A percentile compares a stretch with the other conserved stretches of the same genome.
These are phyloP conservation scores for Lepidochitona cinerea DNA, from an alignment of 2,888 invertebrate genomes.

Conservation along the genomic window DNA sequence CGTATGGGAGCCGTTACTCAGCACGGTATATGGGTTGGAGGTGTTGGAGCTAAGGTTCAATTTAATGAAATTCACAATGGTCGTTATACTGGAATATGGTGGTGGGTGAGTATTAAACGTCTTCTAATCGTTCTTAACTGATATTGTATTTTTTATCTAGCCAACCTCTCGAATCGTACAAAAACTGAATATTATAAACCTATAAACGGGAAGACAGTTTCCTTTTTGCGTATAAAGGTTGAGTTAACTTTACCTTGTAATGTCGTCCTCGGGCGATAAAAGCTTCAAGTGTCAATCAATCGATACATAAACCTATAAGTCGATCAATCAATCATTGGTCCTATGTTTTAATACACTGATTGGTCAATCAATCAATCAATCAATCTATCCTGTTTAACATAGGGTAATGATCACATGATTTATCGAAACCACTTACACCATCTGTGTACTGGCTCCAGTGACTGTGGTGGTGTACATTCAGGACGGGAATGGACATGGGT, in stretches of 20 bases:
- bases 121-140: not conserved
- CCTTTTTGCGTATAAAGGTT: too few species aligned
- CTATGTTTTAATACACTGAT: too few species aligned
- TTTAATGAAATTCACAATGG: conserved; percentile 39
- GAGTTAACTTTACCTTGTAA: too few species aligned
- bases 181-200: too few species aligned
- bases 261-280: too few species aligned
- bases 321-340: too few species aligned
- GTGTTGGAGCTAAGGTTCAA: conserved; percentile 33
- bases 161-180: too few species aligned
- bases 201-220: too few species aligned
- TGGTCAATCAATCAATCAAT: too few species aligned
- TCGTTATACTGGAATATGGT: conserved; percentile 36
- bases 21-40: conserved; percentile 24
- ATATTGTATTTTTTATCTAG: too few species aligned
- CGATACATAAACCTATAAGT: too few species aligned
- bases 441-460: conserved; percentile 42
- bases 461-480: conserved; percentile 49
- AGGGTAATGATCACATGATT: conserved; percentile 51
- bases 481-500: conserved; percentile 48
- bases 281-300: too few species aligned
- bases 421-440: conserved; percentile 47
- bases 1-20: conserved; percentile 34
- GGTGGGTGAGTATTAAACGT: conserved; percentile 18
- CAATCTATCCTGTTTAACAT: not conserved